Percentiles rank a stretch among this genome's conserved stretches.
Conservation (phyloP, 2,797 vertebrate genomes). For the Molossus alvarezi region DNA sequence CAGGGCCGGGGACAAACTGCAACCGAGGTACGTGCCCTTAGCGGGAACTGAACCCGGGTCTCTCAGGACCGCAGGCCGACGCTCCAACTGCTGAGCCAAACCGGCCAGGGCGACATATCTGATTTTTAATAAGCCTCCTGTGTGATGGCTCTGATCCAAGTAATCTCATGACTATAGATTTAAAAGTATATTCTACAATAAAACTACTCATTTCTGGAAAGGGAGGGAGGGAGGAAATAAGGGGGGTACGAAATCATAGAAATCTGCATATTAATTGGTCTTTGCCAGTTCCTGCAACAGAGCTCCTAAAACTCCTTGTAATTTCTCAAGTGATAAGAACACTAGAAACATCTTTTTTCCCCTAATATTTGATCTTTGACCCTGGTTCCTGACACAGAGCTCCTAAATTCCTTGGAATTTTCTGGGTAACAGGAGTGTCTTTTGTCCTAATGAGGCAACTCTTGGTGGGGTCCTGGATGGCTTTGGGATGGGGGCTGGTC, state of each 20-base stretch:
- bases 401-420: background rate
- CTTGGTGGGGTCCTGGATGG: background rate
- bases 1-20: too few relatives aligned
- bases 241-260: background rate
- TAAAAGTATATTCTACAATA: background rate
- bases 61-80: too few relatives aligned
- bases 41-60: too few relatives aligned
- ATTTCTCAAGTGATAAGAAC: background rate
- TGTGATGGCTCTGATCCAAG: background rate
- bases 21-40: too few relatives aligned
- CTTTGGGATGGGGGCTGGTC: background rate
- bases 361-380: background rate
- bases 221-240: background rate
- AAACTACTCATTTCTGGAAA: slow-evolving; percentile 22
- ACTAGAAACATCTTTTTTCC: background rate
- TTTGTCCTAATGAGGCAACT: background rate
- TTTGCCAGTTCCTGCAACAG: background rate
- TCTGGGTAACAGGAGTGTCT: background rate
- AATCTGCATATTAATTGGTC: background rate
- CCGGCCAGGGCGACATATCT: too few relatives aligned
- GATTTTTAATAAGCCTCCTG: background rate
- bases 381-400: background rate
- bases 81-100: too few relatives aligned
- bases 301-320: background rate
- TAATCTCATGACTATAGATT: background rate